phyloP scores from a whole-genome alignment of 2,797 vertebrate genomes.

The Gymnopithys bicolor region DNA sequence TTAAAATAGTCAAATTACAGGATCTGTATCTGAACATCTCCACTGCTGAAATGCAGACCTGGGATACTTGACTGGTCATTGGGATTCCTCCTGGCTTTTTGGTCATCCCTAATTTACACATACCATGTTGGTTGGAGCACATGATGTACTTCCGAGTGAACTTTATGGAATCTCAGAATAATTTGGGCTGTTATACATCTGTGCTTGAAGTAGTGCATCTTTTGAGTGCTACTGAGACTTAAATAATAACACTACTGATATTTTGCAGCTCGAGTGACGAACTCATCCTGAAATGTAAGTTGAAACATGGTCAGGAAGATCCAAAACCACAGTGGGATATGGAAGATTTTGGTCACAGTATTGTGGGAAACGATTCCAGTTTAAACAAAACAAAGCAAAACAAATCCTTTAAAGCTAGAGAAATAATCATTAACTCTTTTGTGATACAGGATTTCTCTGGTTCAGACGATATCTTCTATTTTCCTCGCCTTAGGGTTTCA shows the following conservation, averaged over 20 bases:
- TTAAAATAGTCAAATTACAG: background rate
- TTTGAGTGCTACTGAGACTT: background rate
- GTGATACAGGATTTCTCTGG: conserved; percentile 57
- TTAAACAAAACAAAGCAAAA: conserved; percentile 52
- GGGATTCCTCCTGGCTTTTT: background rate
- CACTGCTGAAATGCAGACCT: background rate
- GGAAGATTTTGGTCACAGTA: background rate
- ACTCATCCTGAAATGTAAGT: background rate
- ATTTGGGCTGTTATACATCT: background rate
- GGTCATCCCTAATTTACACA: background rate
- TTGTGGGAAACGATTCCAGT: conserved; percentile 50
- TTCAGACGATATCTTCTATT: conserved; percentile 61
- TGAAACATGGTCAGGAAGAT: conserved; percentile 10
- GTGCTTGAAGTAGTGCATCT: background rate
- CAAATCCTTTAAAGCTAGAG: conserved; percentile 50
- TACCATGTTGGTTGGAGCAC: background rate
- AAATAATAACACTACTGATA: background rate
- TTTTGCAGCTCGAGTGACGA: background rate
- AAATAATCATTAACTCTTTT: conserved; percentile 70
- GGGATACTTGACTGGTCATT: background rate
- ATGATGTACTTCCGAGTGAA: background rate
- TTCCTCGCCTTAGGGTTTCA: background rate
- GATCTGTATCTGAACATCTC: background rate
- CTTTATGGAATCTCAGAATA: background rate
- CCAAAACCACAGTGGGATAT: background rate